A percentile compares a stretch with the other conserved stretches of the same genome.
Evolutionary conservation across 2,797 vertebrate species (phyloP).

Genomic region (Rhabdomys pumilio): DNA sequence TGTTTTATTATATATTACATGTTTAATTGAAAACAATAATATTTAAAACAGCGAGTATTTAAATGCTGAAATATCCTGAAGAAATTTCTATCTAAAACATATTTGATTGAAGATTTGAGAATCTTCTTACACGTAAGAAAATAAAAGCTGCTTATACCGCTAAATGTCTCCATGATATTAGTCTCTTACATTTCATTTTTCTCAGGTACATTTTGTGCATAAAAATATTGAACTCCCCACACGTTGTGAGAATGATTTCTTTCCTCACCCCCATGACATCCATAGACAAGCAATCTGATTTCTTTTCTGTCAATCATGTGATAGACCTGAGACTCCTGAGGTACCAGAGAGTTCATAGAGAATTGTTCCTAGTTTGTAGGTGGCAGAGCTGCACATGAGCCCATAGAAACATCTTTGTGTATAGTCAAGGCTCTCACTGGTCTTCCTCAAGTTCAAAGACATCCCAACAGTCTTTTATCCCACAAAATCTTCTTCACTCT

Average conservation of each 20-base stretch:
- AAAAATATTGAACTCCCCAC: not conserved
- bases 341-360: not conserved
- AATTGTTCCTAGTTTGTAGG: not conserved
- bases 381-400: not conserved
- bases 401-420: not conserved
- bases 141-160: not conserved
- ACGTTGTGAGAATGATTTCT: not conserved
- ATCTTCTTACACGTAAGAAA: not conserved
- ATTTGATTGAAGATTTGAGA: constrained; percentile 44
- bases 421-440: not conserved
- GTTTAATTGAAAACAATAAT: not conserved
- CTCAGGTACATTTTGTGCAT: not conserved
- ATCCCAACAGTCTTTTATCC: not conserved
- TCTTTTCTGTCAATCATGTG: not conserved
- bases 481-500: not conserved
- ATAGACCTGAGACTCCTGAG: not conserved
- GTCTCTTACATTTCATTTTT: not conserved
- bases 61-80: constrained; percentile 18
- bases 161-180: not conserved
- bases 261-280: not conserved
- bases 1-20: not conserved
- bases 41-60: not conserved
- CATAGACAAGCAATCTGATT: not conserved
- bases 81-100: not conserved
- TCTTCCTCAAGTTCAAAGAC: constrained; percentile 45